Conservation (phyloP, 1,140 invertebrate genomes). For the Vanessa tameamea region DNA sequence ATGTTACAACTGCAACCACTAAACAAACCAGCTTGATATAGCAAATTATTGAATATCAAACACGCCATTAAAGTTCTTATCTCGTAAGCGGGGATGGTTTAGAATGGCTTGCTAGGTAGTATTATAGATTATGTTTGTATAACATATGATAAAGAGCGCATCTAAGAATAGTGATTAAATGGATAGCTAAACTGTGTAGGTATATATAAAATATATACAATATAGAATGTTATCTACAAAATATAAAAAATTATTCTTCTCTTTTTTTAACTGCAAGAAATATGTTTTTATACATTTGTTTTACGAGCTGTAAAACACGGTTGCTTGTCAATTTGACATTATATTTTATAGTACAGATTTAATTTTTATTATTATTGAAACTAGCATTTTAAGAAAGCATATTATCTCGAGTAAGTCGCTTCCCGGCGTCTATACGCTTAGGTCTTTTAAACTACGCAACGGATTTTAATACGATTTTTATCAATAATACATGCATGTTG, state of each 20-base stretch:
- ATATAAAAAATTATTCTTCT: not conserved
- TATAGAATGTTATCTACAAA: not conserved
- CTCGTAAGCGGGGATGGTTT: not conserved
- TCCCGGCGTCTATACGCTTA: too few species aligned
- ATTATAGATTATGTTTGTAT: not conserved
- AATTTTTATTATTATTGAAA: too few species aligned
- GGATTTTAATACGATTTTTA: too few species aligned
- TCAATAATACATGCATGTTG: too few species aligned
- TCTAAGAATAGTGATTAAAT: slow-evolving; percentile 10
- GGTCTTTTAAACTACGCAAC: too few species aligned
- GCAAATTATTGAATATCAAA: not conserved
- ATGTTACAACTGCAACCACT: not conserved
- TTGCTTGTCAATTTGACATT: too few species aligned
- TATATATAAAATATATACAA: not conserved
- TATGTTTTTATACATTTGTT: too few species aligned
- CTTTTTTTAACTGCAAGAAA: too few species aligned
- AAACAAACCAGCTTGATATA: not conserved
- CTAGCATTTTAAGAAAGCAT: too few species aligned
- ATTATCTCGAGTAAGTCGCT: too few species aligned
- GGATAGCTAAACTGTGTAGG: not conserved
- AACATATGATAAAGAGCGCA: not conserved
- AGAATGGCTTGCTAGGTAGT: not conserved
- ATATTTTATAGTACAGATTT: too few species aligned
- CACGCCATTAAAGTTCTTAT: not conserved
- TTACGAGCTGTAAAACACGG: too few species aligned